Base-by-base conservation (phyloP, 1,140 invertebrate species). In the Nixonia krombeini region DNA sequence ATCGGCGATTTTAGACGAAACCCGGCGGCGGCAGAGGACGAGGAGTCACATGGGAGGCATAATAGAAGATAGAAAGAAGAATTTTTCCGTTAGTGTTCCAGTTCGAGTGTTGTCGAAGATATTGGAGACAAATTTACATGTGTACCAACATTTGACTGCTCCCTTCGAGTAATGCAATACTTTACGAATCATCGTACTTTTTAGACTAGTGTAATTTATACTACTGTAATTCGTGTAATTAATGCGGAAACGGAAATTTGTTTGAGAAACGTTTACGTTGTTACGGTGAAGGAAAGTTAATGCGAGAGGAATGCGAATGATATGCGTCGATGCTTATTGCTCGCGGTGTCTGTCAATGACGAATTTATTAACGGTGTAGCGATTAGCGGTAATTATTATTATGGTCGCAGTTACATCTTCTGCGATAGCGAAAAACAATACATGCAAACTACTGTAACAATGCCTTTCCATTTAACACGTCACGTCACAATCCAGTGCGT, bases 11-110 rank as follows among this genome's bases (percentile, higher is more conserved):
- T 69, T 69, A 31, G 62, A 61, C 35, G 55, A 64, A 46, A 64
- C 44, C 68, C 59, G 68, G 51, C 68, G 74, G 68, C 67, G 72
- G 55, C 68, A 64, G 62, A 56, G 74, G 65, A 72, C 69, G 77
- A 75, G 75, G 70, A 79, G 74, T 78, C 74, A 78, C 74, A 51
- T 76, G 51, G 65, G 58, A 76, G 71, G 63, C 75, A 76, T 61
- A 70, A 64, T 76, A 76, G 66, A 80, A 78, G 64, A n/a, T n/a
- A n/a, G n/a, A 80, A 79, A 79, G 64, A 81, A 78, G 72, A 80
- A 81, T 64, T 78, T 70, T 74, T 62, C n/a, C 50, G 75, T 81
- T 81, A 81, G 68, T 69, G 38, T 33, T 40, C 49, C 3, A 17
- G 13, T n/a, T n/a, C n/a, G n/a, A n/a, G n/a, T n/a, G n/a, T n/a